phyloP scores from a whole-genome alignment of 2,113 vertebrate genomes.

The Piaya cayana region DNA sequence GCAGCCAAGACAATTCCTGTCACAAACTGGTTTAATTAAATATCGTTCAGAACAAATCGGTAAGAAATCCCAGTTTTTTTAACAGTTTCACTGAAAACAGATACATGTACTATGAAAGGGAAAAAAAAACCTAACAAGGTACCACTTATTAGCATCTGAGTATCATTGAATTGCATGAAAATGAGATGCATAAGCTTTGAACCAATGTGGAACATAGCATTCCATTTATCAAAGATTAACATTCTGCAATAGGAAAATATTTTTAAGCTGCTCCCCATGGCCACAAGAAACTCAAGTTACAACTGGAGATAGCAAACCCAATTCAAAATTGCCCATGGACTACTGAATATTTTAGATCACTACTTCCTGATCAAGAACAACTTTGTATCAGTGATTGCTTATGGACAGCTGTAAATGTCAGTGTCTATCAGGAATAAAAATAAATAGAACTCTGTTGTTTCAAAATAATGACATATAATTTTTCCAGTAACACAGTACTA shows the following conservation, averaged over 20 bases:
- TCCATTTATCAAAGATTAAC: background rate
- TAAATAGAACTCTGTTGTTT: background rate
- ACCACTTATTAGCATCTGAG: background rate
- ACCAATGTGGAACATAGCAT: background rate
- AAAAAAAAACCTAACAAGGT: background rate
- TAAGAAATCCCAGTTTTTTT: constrained; percentile 5
- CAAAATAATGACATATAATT: background rate
- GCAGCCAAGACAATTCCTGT: background rate
- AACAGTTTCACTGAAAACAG: background rate
- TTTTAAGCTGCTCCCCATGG: background rate
- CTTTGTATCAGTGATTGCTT: background rate
- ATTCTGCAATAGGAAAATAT: background rate
- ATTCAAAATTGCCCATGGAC: background rate
- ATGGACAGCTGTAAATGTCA: background rate
- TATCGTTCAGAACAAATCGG: background rate
- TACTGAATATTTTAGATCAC: background rate
- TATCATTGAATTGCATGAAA: constrained; percentile 3
- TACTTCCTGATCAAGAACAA: background rate
- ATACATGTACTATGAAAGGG: background rate
- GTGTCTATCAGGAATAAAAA: background rate
- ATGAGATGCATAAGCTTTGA: background rate
- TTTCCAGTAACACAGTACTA: constrained; percentile 1
- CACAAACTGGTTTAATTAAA: constrained; percentile 40
- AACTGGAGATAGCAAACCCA: background rate
- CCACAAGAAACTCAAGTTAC: background rate